phyloP scores from a whole-genome alignment of 2,797 vertebrate genomes.

The Arnoldichthys spilopterus region DNA sequence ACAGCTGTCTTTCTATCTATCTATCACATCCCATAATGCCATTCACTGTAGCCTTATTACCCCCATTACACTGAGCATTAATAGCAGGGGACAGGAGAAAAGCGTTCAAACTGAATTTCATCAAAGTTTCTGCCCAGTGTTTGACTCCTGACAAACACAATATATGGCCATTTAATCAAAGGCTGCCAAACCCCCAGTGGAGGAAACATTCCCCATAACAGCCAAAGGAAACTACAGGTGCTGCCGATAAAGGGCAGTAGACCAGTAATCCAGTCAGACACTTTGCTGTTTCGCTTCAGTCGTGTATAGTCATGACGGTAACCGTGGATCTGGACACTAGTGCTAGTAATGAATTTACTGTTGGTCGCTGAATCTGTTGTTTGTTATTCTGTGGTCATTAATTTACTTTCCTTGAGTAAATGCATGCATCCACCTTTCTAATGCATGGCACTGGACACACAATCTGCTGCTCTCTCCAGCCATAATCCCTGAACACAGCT shows the following conservation, averaged over 20 bases:
- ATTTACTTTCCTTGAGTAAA: slow-evolving; percentile 61
- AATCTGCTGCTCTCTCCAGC: slow-evolving; percentile 62
- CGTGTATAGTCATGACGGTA: not conserved
- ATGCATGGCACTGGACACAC: slow-evolving; percentile 55
- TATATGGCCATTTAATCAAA: slow-evolving; percentile 49
- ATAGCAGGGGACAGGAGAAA: slow-evolving; percentile 25
- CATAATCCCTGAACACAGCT: slow-evolving; percentile 68
- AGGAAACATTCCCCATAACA: slow-evolving; percentile 28
- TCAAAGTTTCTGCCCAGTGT: slow-evolving; percentile 23
- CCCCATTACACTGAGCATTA: slow-evolving; percentile 39
- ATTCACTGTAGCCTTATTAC: slow-evolving; percentile 23
- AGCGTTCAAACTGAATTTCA: slow-evolving; percentile 44
- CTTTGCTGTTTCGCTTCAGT: not conserved
- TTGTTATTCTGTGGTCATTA: slow-evolving; percentile 69
- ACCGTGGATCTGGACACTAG: slow-evolving; percentile 47
- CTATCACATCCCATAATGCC: not conserved
- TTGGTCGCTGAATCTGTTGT: slow-evolving; percentile 66
- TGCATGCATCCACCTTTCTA: slow-evolving; percentile 19
- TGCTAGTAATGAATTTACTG: slow-evolving; percentile 73
- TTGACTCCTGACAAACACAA: slow-evolving; percentile 31
- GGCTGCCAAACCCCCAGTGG: slow-evolving; percentile 15
- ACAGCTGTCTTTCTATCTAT: not conserved
- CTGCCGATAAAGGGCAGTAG: slow-evolving; percentile 28
- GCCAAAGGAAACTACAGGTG: slow-evolving; percentile 22
- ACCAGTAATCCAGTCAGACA: not conserved